Conservation (phyloP, 2,797 vertebrate species). For the Champsocephalus gunnari region DNA sequence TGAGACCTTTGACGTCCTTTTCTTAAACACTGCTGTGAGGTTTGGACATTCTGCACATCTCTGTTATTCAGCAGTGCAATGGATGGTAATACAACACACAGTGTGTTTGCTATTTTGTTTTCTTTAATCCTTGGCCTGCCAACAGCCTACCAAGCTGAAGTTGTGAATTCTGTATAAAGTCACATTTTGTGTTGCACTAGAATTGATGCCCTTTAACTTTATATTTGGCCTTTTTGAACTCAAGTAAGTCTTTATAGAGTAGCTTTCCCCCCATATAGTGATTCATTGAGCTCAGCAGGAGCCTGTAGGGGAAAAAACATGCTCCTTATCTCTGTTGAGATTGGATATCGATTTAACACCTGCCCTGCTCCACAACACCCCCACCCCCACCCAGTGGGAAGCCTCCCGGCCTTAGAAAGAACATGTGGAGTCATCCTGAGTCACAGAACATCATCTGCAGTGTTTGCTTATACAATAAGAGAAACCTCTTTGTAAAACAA, state of each 20-base stretch:
- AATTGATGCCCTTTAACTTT: conserved; percentile 58
- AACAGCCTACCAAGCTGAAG: conserved; percentile 29
- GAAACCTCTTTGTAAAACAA: not conserved
- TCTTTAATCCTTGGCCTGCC: conserved; percentile 3
- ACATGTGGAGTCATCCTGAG: conserved; percentile 67
- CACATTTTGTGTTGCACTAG: conserved; percentile 1
- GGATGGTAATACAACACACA: conserved; percentile 5
- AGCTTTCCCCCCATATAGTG: conserved; percentile 52
- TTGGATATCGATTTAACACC: conserved; percentile 81
- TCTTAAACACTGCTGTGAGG: conserved; percentile 14
- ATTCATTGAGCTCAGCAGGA: conserved; percentile 70
- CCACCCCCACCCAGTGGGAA: conserved; percentile 41
- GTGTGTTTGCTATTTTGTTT: not conserved
- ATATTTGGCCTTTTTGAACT: conserved; percentile 61
- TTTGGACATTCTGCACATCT: not conserved
- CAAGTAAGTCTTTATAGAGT: conserved; percentile 49
- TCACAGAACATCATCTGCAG: conserved; percentile 52
- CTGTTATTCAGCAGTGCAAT: conserved; percentile 4
- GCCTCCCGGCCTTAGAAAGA: conserved; percentile 49
- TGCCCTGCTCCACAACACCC: conserved; percentile 56
- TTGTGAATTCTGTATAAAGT: conserved; percentile 29
- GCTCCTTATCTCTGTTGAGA: conserved; percentile 79
- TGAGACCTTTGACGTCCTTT: conserved; percentile 27
- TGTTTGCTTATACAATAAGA: conserved; percentile 19
- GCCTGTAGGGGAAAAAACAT: conserved; percentile 52